These are phyloP conservation scores for Crotalus tigris DNA, from an alignment of 2,113 vertebrate species.

Conservation along the genomic window DNA sequence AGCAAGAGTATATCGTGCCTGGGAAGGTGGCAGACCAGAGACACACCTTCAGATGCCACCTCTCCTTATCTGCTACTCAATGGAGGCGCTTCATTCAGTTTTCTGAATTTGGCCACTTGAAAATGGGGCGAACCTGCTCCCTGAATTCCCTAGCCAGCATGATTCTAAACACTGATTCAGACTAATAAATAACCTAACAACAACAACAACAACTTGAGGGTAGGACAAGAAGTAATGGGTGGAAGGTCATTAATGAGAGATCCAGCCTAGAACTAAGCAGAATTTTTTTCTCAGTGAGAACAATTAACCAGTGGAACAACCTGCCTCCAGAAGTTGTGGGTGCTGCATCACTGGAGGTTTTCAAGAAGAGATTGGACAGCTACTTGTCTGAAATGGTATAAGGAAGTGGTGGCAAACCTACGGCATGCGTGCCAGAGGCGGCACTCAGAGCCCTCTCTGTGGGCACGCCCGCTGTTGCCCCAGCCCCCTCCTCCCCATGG, in stretches of 20 bases:
- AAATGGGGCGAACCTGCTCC: too few species aligned
- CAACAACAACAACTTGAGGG: not conserved
- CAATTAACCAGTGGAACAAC: not conserved
- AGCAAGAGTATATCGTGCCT: not conserved
- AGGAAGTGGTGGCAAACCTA: too few species aligned
- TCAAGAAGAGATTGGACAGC: not conserved
- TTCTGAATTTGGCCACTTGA: not conserved
- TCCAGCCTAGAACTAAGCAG: not conserved
- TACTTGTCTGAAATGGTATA: not conserved
- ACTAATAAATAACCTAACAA: not conserved
- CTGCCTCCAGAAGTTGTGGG: not conserved
- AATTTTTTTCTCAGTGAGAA: not conserved
- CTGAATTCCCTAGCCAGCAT: not conserved
- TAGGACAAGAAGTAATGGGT: not conserved
- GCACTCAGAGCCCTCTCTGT: too few species aligned
- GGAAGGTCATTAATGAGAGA: not conserved
- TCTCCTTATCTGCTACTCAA: not conserved
- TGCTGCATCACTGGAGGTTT: not conserved
- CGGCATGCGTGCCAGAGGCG: too few species aligned
- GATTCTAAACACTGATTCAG: not conserved
- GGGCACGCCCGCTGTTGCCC: too few species aligned
- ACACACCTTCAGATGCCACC: not conserved
- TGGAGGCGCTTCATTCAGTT: not conserved
- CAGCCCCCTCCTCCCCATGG: too few species aligned
- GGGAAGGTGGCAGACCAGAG: not conserved